These are phyloP conservation scores for Marcusenius ussheri DNA, from an alignment of 2,113 vertebrate species.

Conservation along the genomic window DNA sequence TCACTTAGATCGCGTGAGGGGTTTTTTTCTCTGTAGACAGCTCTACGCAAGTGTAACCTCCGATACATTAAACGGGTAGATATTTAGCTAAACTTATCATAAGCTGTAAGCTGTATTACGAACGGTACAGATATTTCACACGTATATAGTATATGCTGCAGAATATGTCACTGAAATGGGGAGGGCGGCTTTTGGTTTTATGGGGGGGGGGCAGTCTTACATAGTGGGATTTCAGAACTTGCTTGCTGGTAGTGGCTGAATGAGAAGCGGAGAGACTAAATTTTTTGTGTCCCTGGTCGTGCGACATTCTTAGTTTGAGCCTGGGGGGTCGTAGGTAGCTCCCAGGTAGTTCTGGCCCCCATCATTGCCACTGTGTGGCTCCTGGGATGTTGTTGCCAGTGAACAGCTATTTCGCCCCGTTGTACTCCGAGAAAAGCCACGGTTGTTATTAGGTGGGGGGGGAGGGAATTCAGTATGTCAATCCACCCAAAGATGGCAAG, in stretches of 20 bases:
- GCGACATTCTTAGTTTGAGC: neutral
- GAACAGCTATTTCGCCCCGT: neutral
- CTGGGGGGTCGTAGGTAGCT: neutral
- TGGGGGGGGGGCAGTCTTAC: neutral
- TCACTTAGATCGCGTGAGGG: neutral
- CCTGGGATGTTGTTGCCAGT: neutral
- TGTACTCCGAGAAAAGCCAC: neutral
- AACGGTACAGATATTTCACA: neutral
- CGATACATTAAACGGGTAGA: neutral
- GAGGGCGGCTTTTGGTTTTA: neutral
- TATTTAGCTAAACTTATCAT: neutral
- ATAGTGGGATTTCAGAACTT: neutral
- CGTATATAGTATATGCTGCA: neutral
- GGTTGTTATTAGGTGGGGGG: neutral
- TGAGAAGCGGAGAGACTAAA: neutral
- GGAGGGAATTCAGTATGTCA: neutral
- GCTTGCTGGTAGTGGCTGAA: neutral
- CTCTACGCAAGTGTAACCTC: neutral
- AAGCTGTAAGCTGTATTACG: constrained; percentile 3
- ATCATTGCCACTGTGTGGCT: neutral
- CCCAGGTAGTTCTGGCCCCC: neutral
- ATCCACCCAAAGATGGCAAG: neutral
- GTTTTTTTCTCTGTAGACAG: neutral
- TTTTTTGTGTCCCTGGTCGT: neutral
- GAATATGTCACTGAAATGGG: neutral